A percentile compares a stretch with the other conserved stretches of the same genome.
Evolutionary conservation across 1,140 invertebrate genomes (phyloP).

Genomic region (Listronotus oregonensis): DNA sequence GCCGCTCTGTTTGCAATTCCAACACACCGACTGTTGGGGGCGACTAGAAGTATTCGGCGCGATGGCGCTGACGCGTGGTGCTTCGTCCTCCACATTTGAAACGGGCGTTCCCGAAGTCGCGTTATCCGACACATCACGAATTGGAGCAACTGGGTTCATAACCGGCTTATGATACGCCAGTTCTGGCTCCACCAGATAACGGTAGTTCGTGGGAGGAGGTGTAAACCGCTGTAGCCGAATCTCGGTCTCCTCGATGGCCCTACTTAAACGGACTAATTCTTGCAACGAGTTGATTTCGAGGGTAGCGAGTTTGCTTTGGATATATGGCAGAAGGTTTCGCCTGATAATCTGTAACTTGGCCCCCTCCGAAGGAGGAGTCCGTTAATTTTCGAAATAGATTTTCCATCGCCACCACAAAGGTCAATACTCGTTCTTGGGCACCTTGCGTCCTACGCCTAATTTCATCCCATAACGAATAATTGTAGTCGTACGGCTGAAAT

Average conservation of each 20-base stretch:
- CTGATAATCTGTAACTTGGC: not conserved
- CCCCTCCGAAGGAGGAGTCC: not conserved
- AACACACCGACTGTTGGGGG: no score
- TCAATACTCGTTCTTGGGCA: not conserved
- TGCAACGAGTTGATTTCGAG: not conserved
- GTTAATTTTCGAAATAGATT: slow-evolving; percentile 5
- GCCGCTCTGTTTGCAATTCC: no score
- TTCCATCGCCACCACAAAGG: slow-evolving; percentile 8
- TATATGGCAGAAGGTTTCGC: slow-evolving; percentile 3
- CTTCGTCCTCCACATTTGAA: no score
- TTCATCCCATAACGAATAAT: slow-evolving; percentile 4
- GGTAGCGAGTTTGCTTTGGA: not conserved
- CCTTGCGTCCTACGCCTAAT: slow-evolving; percentile 11
- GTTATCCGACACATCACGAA: no score
- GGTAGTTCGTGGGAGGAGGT: no score
- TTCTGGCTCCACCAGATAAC: no score
- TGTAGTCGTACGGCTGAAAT: no score
- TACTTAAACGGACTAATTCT: not conserved
- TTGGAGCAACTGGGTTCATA: no score
- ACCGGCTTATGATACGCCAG: no score
- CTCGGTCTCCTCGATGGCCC: slow-evolving; percentile 7
- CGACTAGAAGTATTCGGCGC: no score
- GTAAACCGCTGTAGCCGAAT: not conserved
- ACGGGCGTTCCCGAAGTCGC: no score
- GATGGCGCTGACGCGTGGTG: no score